Evolutionary conservation across 1,140 invertebrate genomes (phyloP).

Genomic region (Aricia agestis): DNA sequence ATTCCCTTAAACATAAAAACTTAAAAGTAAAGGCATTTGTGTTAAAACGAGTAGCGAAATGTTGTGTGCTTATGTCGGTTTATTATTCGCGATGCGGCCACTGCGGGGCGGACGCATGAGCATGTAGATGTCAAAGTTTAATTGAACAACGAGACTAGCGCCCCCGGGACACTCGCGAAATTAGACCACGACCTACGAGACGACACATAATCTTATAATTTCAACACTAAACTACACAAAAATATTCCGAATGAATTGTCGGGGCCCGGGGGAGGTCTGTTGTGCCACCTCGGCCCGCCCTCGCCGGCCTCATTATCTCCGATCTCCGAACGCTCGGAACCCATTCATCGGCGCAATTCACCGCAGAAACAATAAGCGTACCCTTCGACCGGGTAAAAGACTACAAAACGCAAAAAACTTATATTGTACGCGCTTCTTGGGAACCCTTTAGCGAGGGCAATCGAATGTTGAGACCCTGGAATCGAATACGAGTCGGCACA

Average conservation of each 20-base stretch:
- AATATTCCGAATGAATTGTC: neutral
- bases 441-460: slow-evolving; percentile 73
- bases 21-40: neutral
- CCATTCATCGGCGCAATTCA: slow-evolving; percentile 68
- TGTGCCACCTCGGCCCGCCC: slow-evolving; percentile 57
- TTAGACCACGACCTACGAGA: slow-evolving; percentile 25
- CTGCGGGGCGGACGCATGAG: slow-evolving; percentile 21
- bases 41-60: neutral
- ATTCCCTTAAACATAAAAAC: neutral
- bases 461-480: slow-evolving; percentile 73
- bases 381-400: slow-evolving; percentile 65
- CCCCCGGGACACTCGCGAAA: slow-evolving; percentile 24
- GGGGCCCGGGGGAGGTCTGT: slow-evolving; percentile 58
- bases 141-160: slow-evolving; percentile 39
- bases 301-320: slow-evolving; percentile 57
- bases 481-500: slow-evolving; percentile 58
- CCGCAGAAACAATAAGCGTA: slow-evolving; percentile 67
- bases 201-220: slow-evolving; percentile 18
- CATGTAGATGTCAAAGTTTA: slow-evolving; percentile 45
- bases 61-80: slow-evolving; percentile 19
- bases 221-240: slow-evolving; percentile 4
- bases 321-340: slow-evolving; percentile 58
- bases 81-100: slow-evolving; percentile 25
- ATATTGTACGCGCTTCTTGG: slow-evolving; percentile 66
- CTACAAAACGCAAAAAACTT: slow-evolving; percentile 61